Evolutionary conservation across 2,888 invertebrate species (phyloP).

Genomic region (Plusia festucae): DNA sequence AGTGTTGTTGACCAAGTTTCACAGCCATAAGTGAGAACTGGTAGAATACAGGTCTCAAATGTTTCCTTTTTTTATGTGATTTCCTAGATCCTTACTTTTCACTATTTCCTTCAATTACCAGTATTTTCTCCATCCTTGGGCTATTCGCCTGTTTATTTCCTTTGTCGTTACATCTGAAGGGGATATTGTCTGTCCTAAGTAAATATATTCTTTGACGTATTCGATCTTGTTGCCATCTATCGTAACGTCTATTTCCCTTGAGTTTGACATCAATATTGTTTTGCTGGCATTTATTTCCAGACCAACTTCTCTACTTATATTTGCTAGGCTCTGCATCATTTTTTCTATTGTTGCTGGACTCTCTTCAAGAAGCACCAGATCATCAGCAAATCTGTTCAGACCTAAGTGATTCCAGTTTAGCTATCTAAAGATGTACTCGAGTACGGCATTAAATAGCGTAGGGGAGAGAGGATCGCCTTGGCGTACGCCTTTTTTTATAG

Average conservation of each 20-base stretch:
- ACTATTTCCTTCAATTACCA: constrained; percentile 18
- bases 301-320: constrained; percentile 30
- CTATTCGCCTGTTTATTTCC: constrained; percentile 38
- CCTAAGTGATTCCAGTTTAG: neutral
- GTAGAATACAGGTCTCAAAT: too few species aligned
- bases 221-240: constrained; percentile 30
- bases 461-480: constrained; percentile 24
- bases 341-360: constrained; percentile 21
- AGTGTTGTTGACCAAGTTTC: too few species aligned
- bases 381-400: constrained; percentile 30
- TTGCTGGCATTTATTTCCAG: constrained; percentile 34
- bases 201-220: constrained; percentile 27
- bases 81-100: constrained; percentile 25
- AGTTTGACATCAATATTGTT: constrained; percentile 37
- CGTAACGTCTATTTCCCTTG: constrained; percentile 28
- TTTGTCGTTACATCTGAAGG: constrained; percentile 23
- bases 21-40: too few species aligned
- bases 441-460: constrained; percentile 7
- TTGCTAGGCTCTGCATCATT: constrained; percentile 25
- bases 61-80: constrained; percentile 15
- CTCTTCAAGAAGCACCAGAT: constrained; percentile 34
- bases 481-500: constrained; percentile 28
- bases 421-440: neutral
- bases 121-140: constrained; percentile 34
- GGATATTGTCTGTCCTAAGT: constrained; percentile 34